These are phyloP conservation scores for Origma solitaria DNA, from an alignment of 2,113 vertebrate genomes.

Conservation along the genomic window DNA sequence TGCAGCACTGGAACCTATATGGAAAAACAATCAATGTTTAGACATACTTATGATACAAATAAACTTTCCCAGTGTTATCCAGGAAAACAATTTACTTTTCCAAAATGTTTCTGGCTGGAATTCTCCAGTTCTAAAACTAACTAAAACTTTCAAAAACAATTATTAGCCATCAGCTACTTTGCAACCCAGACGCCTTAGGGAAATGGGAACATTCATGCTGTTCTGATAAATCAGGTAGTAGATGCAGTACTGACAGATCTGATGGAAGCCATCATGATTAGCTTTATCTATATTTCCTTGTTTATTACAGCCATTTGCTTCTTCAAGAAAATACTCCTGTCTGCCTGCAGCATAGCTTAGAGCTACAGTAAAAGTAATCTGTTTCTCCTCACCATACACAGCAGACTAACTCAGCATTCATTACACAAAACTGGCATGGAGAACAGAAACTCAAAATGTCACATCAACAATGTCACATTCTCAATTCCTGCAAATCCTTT, in stretches of 20 bases:
- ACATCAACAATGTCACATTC: neutral
- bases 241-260: neutral
- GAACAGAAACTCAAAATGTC: constrained; percentile 29
- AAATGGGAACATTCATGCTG: neutral
- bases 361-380: neutral
- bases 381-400: neutral
- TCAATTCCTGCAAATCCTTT: neutral
- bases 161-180: neutral
- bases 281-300: constrained; percentile 27
- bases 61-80: neutral
- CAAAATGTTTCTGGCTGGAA: neutral
- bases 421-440: neutral
- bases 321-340: constrained; percentile 48
- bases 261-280: constrained; percentile 10
- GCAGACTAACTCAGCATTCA: constrained; percentile 3
- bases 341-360: constrained; percentile 43
- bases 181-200: neutral
- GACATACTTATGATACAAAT: neutral
- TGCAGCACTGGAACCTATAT: neutral
- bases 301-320: constrained; percentile 53
- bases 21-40: neutral
- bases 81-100: neutral
- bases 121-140: constrained; percentile 14
- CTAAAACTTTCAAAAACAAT: neutral
- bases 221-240: constrained; percentile 24